Conservation (phyloP, 2,888 invertebrate species). For the Mystacides longicornis region DNA sequence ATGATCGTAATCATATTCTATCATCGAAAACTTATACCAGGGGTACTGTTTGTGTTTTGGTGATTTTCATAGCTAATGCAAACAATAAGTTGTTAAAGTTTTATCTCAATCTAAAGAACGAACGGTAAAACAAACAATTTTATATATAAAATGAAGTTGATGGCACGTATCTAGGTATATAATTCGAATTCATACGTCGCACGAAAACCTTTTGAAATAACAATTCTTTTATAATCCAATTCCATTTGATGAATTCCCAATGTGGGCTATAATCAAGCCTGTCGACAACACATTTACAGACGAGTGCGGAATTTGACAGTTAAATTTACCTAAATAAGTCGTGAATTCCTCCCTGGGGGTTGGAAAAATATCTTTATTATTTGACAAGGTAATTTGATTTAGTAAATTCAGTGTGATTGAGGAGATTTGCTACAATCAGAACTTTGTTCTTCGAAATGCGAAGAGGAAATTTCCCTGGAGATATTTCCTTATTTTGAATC, state of each 20-base stretch:
- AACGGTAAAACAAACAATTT: too few relatives aligned
- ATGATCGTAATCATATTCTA: too few relatives aligned
- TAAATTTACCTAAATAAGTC: background rate
- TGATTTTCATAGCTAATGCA: too few relatives aligned
- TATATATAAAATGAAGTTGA: too few relatives aligned
- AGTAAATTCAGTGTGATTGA: background rate
- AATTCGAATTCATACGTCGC: background rate
- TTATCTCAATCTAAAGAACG: too few relatives aligned
- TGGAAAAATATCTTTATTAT: background rate
- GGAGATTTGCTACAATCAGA: constrained; percentile 7
- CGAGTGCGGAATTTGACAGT: background rate
- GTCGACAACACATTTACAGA: background rate
- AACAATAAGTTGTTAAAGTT: too few relatives aligned
- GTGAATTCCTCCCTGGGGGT: background rate
- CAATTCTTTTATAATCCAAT: background rate
- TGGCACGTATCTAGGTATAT: too few relatives aligned
- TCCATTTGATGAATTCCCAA: background rate
- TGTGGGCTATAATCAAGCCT: background rate
- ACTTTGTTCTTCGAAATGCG: constrained; percentile 5
- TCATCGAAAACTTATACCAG: too few relatives aligned
- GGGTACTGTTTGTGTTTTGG: too few relatives aligned
- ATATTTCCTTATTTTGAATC: background rate
- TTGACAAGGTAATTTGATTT: background rate
- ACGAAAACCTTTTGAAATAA: background rate
- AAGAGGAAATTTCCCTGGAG: constrained; percentile 21